Conservation (phyloP, 2,888 invertebrate genomes). For the Atethmia centrago region DNA sequence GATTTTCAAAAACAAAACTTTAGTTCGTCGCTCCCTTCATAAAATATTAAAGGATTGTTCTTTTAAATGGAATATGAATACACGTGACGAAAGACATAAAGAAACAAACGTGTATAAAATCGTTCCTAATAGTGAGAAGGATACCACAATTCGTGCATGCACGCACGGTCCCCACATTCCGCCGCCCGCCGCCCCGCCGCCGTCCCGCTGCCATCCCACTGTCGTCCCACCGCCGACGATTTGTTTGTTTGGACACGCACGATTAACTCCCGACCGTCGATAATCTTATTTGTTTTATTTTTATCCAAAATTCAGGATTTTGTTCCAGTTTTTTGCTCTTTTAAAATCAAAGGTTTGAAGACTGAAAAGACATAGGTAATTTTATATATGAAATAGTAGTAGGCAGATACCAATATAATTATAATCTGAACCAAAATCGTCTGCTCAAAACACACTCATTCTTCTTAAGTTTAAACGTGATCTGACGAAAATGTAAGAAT, state of each 20-base stretch:
- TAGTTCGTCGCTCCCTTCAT: slow-evolving; percentile 1
- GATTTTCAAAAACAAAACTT: slow-evolving; percentile 20
- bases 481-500: slow-evolving; percentile 31
- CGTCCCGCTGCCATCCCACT: slow-evolving; percentile 24
- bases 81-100: slow-evolving; percentile 39
- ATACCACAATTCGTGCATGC: slow-evolving; percentile 62
- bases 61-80: slow-evolving; percentile 41
- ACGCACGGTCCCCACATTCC: slow-evolving; percentile 59
- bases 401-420: background rate
- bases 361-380: background rate
- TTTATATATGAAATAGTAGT: background rate
- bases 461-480: background rate
- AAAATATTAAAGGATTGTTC: slow-evolving; percentile 36
- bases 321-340: slow-evolving; percentile 15
- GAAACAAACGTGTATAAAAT: slow-evolving; percentile 51
- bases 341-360: background rate
- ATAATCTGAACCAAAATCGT: slow-evolving; percentile 4
- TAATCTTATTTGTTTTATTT: slow-evolving; percentile 61
- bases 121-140: slow-evolving; percentile 44
- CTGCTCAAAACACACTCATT: background rate
- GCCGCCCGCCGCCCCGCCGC: slow-evolving; percentile 26
- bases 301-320: slow-evolving; percentile 35
- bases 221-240: slow-evolving; percentile 41
- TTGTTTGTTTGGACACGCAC: slow-evolving; percentile 67
- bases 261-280: slow-evolving; percentile 64